phyloP scores from a whole-genome alignment of 1,140 invertebrate species.

The Nasonia longicornis region DNA sequence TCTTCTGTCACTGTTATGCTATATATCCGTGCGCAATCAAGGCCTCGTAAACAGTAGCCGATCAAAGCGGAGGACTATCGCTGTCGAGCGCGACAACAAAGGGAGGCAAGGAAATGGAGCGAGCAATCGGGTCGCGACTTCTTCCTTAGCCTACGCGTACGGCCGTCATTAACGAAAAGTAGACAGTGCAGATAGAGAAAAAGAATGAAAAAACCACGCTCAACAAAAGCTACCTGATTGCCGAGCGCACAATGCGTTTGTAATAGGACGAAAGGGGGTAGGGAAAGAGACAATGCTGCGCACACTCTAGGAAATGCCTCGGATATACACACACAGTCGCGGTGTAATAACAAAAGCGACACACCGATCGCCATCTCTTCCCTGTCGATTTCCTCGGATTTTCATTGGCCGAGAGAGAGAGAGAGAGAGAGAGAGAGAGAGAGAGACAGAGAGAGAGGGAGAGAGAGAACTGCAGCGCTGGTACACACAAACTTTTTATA shows the following conservation, averaged over 20 bases:
- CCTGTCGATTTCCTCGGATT: neutral
- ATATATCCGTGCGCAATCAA: too few species aligned
- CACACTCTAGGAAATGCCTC: neutral
- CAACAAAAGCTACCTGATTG: constrained; percentile 19
- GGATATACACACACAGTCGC: neutral
- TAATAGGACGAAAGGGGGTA: neutral
- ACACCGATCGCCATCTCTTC: neutral
- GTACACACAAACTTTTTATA: neutral
- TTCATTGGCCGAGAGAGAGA: neutral
- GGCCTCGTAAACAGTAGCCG: too few species aligned
- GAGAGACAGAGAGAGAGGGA: too few species aligned
- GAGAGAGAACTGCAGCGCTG: neutral
- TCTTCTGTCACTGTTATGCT: too few species aligned
- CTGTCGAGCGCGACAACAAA: too few species aligned
- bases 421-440: too few species aligned
- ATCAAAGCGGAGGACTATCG: too few species aligned
- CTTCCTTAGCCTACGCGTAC: too few species aligned
- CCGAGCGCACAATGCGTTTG: constrained; percentile 5
- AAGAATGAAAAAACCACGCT: neutral
- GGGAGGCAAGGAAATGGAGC: too few species aligned
- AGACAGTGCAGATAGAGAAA: neutral
- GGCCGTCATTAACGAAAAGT: neutral
- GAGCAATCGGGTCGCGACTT: too few species aligned
- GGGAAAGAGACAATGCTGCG: neutral
- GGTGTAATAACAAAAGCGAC: neutral